Evolutionary conservation across 2,888 invertebrate genomes (phyloP), one percentile per base, ranked within the genome.

Genomic region (Pyralis farinalis): DNA sequence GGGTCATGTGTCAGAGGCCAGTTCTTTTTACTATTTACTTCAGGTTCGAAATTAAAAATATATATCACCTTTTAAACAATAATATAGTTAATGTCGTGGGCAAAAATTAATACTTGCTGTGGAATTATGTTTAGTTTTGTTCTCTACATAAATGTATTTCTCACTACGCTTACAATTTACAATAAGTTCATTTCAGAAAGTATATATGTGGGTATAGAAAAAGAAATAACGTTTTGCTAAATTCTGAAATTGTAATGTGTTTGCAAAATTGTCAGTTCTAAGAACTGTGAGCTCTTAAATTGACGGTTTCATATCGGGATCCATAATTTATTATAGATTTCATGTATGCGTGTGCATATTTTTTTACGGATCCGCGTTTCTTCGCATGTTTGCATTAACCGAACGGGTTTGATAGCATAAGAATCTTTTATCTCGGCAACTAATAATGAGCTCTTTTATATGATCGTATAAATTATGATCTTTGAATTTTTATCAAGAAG

Each of bases 401-500:
- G 32, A 21, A 38, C 12, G 41, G 42, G 47, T 51, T 40, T 49
- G 47, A 55, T 49, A 50, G 50, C 40, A 33, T 39, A 41, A 40
- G 36, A 31, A 34, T 45, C 40, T 58, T 55, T 63, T 64, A 63
- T 67, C 60, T 51, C 35, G 31, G 37, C 34, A 44, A 35, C 45
- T 35, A 12, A 61, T 57, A 63, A 58, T 53, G 48, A 47, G 38
- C 44, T 53, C 55, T 55, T 60, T 64, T 55, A 58, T 55, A 51
- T 46, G 37, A 29, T 42, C 47, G 46, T 44, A 47, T 54, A 55
- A 51, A 53, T 53, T 49, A 45, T 47, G 47, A 47, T 42, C 32
- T 42, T 42, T 38, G 36, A 31, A 38, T 40, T 40, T 34, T 16
- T 16, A 45, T 53, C 49, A 54, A 55, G 47, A 46, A 38, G 44